Conservation (phyloP, 2,797 vertebrate species). For the Saxicola maurus region DNA sequence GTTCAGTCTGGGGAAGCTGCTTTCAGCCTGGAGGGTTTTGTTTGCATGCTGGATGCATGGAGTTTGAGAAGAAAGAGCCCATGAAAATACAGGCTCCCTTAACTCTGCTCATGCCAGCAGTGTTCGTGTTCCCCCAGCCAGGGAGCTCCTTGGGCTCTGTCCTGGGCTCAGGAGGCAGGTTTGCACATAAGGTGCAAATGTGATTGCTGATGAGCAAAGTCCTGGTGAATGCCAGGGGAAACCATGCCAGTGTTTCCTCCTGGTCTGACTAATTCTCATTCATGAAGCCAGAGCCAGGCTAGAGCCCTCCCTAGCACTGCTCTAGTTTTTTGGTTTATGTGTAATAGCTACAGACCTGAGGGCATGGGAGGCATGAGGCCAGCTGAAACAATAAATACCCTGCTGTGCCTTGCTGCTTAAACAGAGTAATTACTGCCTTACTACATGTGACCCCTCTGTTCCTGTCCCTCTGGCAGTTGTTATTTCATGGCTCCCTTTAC, state of each 20-base stretch:
- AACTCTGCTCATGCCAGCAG: fast-evolving
- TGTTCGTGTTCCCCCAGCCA: fast-evolving
- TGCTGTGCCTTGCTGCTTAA: constrained; percentile 53
- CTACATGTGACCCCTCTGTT: constrained; percentile 45
- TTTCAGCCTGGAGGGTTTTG: neutral
- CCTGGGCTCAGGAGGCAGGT: neutral
- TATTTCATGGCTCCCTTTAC: constrained; percentile 22
- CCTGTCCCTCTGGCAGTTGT: constrained; percentile 43
- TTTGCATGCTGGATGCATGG: neutral
- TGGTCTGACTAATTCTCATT: constrained; percentile 30
- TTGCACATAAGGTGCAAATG: neutral
- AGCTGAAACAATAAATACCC: constrained; percentile 53
- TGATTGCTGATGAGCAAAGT: neutral
- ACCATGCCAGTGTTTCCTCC: constrained; percentile 30
- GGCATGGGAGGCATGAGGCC: constrained; percentile 40
- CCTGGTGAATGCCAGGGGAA: neutral
- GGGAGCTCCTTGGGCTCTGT: fast-evolving
- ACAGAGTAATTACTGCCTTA: constrained; percentile 32
- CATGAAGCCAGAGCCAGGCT: constrained; percentile 30
- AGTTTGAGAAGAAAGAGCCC: neutral
- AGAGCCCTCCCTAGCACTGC: constrained; percentile 40
- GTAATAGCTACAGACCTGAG: constrained; percentile 47
- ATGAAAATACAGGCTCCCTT: neutral
- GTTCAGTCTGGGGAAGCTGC: neutral
- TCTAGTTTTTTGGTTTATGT: constrained; percentile 45